phyloP scores from a whole-genome alignment of 2,888 invertebrate genomes.

The Fragum whitleyi region DNA sequence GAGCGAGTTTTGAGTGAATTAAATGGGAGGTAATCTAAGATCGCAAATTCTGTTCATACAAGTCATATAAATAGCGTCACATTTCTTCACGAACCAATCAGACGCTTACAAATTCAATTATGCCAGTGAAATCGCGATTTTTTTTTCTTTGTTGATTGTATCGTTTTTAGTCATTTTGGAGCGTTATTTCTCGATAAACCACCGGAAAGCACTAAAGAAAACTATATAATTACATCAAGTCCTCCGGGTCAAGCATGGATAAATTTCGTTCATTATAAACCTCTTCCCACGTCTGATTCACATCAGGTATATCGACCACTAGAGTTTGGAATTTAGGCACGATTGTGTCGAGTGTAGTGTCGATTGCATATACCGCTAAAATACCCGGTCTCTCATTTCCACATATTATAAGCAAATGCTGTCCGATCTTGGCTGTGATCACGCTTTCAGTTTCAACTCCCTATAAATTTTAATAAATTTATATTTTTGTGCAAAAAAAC shows the following conservation, averaged over 20 bases:
- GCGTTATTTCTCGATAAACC: no score
- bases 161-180: no score
- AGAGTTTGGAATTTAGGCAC: slow-evolving; percentile 70
- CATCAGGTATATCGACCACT: slow-evolving; percentile 44
- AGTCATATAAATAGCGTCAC: no score
- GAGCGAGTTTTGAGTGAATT: no score
- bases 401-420: slow-evolving; percentile 68
- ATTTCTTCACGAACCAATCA: no score
- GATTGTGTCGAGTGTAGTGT: slow-evolving; percentile 34
- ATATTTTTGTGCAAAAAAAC: no score
- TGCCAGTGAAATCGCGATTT: no score
- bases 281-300: slow-evolving; percentile 61
- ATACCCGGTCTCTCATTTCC: slow-evolving; percentile 76
- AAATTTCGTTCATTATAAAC: slow-evolving; percentile 61
- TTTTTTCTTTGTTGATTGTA: no score
- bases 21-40: no score
- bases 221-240: slow-evolving; percentile 63
- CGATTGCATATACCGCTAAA: slow-evolving; percentile 71
- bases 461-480: not conserved
- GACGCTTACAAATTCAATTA: no score
- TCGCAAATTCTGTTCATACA: no score
- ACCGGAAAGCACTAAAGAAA: no score
- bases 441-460: not conserved
- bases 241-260: slow-evolving; percentile 73
- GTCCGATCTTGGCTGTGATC: slow-evolving; percentile 23